Evolutionary conservation across 2,797 vertebrate species (phyloP), one percentile per base, ranked within the genome.

Genomic region (Anabacerthia variegaticeps): DNA sequence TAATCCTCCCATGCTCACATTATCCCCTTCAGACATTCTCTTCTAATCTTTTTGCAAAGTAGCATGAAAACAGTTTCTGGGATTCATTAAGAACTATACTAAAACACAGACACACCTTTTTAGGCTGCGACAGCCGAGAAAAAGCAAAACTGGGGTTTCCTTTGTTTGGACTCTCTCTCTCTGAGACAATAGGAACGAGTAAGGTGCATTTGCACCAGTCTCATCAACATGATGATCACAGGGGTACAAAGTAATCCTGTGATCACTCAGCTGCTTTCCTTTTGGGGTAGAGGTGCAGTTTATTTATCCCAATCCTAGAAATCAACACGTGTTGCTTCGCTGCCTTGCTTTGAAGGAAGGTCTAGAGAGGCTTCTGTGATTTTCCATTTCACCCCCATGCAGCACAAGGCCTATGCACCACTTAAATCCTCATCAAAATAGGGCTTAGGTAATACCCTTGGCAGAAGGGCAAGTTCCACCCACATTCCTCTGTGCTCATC

Each of bases 401-500:
- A 92, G 67, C 4, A 2, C 54, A 88, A 89, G 83, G 91, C 51
- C 89, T 84, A 24, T 81, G 63, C 66, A 91, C 62, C 82, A 93
- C 89, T 95, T 79, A 92, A 93, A 93, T 92, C 85, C 68, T 80
- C 93, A 89, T 86, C 89, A 91, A 89, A 94, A 95, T 41, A 92
- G 85, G 85, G 75, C 91, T 96, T 96, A 96, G 93, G 92, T 95
- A 96, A 94, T 96, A 91, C 26, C 79, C 74, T 96, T 97, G 95
- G 93, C 95, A 96, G 76, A 72, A 81, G 85, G 89, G 85, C 6
- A 72, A 94, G 95, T 93, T 91, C 95, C 95, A 92, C 95, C 95
- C 95, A 93, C 95, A 96, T 97, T 96, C 93, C 95, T 95, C 93
- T 94, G 58, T 85, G 87, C 87, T 95, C 95, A 93, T 96, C 95